Evolutionary conservation across 2,113 vertebrate genomes (phyloP).

Genomic region (Nestor notabilis): DNA sequence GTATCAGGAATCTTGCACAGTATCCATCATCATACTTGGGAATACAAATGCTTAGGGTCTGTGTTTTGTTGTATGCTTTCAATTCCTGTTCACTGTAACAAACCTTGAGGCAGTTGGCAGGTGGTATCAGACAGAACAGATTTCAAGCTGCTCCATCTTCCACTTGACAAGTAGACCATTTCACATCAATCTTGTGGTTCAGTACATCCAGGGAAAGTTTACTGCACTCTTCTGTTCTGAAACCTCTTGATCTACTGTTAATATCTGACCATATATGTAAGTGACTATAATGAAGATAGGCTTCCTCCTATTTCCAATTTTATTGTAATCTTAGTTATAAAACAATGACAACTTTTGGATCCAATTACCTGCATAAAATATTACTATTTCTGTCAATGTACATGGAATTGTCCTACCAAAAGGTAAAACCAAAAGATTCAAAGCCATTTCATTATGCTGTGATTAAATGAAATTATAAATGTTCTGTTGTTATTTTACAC

Average conservation of each 20-base stretch:
- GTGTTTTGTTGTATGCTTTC: neutral
- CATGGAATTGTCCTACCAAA: neutral
- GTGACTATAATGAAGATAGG: neutral
- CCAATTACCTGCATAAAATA: neutral
- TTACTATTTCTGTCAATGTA: neutral
- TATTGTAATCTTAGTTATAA: neutral
- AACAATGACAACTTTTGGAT: neutral
- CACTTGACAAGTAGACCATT: slow-evolving; percentile 49
- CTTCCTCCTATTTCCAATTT: neutral
- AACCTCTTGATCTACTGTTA: neutral
- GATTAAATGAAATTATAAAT: neutral
- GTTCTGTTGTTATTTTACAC: neutral
- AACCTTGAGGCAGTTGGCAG: slow-evolving; percentile 21
- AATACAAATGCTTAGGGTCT: neutral
- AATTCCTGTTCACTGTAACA: neutral
- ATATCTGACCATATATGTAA: neutral
- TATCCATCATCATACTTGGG: neutral
- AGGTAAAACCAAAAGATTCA: neutral
- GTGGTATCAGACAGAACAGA: neutral
- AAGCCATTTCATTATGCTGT: neutral
- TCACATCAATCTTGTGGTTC: neutral
- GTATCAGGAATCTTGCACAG: neutral
- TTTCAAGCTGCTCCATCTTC: neutral
- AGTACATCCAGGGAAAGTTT: neutral
- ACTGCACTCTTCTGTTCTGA: neutral